Conservation (phyloP, 2,888 invertebrate species). For the Sinelater perroti region DNA sequence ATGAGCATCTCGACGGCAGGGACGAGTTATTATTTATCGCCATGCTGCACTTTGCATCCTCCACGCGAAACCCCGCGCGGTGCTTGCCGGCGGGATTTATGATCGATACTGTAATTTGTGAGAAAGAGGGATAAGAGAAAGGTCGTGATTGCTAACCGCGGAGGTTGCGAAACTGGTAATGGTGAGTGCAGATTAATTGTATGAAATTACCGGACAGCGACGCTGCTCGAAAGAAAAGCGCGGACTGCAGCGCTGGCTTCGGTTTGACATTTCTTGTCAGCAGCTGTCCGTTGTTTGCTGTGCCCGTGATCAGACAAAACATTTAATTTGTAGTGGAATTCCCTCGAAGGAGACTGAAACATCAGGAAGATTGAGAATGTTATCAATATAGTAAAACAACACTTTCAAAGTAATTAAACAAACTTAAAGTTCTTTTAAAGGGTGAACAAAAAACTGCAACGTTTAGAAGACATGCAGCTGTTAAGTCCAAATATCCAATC, state of each 20-base stretch:
- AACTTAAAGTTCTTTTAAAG: too few species aligned
- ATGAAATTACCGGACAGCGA: conserved; percentile 12
- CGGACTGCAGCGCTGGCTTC: neutral
- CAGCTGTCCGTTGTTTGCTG: neutral
- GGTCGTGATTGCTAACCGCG: conserved; percentile 15
- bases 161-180: conserved; percentile 15
- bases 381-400: too few species aligned
- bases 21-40: conserved; percentile 29
- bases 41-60: conserved; percentile 15
- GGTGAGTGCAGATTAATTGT: conserved; percentile 23
- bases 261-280: conserved; percentile 8
- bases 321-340: neutral
- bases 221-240: conserved; percentile 4
- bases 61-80: conserved; percentile 1
- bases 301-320: neutral
- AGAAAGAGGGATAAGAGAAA: conserved; percentile 18
- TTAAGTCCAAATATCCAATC: too few species aligned
- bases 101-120: conserved; percentile 24
- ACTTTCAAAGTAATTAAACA: too few species aligned
- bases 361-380: too few species aligned
- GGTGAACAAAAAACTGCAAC: too few species aligned
- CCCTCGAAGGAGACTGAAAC: too few species aligned
- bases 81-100: conserved; percentile 16
- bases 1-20: conserved; percentile 26
- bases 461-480: too few species aligned